Percentiles rank a stretch among this genome's conserved stretches.
Evolutionary conservation across 2,113 vertebrate species (phyloP).

Genomic region (Sula dactylatra): DNA sequence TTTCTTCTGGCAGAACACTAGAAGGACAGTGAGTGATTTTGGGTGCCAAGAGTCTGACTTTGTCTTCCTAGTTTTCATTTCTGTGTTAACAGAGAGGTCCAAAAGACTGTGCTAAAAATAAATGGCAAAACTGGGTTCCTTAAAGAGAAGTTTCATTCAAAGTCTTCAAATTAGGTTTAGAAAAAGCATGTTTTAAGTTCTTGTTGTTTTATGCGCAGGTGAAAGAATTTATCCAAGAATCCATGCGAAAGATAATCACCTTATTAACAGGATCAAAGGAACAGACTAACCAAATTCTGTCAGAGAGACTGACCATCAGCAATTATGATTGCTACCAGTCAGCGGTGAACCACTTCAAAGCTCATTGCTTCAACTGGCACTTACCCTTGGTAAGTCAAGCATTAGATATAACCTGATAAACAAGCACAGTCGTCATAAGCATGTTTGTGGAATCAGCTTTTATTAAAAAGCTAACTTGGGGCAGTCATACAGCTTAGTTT

Average conservation of each 20-base stretch:
- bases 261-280: constrained; percentile 64
- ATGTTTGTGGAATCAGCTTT: not conserved
- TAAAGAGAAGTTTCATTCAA: not conserved
- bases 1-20: not conserved
- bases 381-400: constrained; percentile 73
- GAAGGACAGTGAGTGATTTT: not conserved
- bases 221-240: constrained; percentile 77
- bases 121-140: not conserved
- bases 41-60: not conserved
- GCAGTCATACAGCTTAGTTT: not conserved
- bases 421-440: not conserved
- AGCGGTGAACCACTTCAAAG: constrained; percentile 79
- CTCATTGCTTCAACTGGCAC: constrained; percentile 94
- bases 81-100: not conserved
- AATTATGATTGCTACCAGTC: constrained; percentile 82
- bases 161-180: constrained; percentile 25
- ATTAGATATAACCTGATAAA: not conserved
- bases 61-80: not conserved
- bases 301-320: constrained; percentile 67
- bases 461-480: not conserved
- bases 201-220: constrained; percentile 38
- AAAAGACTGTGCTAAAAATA: not conserved
- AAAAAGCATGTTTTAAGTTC: not conserved
- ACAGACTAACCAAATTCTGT: constrained; percentile 65
- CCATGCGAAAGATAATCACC: constrained; percentile 77